These are phyloP conservation scores for Ephydatia muelleri DNA, from an alignment of 37 sponge, comb jelly and placozoan species.

Conservation along the genomic window DNA sequence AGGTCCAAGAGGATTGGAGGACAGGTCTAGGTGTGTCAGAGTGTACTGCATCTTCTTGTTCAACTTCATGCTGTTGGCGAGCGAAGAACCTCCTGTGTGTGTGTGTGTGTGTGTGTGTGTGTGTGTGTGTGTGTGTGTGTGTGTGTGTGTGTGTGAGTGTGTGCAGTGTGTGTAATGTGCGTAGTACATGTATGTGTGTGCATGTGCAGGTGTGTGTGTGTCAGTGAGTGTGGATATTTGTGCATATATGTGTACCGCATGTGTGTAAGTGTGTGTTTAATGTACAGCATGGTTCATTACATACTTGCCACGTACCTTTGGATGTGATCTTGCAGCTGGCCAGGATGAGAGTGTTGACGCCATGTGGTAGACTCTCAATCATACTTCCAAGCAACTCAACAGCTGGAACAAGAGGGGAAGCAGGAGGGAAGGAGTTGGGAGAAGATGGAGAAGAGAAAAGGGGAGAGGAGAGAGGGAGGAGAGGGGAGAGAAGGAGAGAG, in stretches of 20 bases:
- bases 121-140: conserved; percentile 9
- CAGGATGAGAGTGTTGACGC: conserved; percentile 49
- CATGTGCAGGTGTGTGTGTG: conserved; percentile 9
- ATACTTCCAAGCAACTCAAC: conserved; percentile 53
- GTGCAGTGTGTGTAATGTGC: neutral
- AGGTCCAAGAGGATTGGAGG: conserved; percentile 64
- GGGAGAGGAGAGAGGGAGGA: neutral
- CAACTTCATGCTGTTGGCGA: conserved; percentile 64
- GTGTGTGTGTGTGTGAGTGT: neutral
- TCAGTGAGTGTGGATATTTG: neutral
- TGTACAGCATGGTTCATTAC: neutral
- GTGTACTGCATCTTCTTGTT: conserved; percentile 69
- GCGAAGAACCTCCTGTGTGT: conserved; percentile 36
- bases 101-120: neutral
- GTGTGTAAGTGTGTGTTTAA: neutral
- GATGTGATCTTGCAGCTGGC: conserved; percentile 63
- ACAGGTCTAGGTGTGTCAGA: conserved; percentile 71
- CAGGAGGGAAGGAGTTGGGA: neutral
- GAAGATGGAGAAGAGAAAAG: neutral
- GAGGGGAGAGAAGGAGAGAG: neutral
- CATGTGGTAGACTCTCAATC: conserved; percentile 62
- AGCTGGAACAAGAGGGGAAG: conserved; percentile 6
- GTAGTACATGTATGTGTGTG: neutral
- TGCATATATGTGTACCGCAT: neutral
- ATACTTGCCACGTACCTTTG: conserved; percentile 38